phyloP scores from a whole-genome alignment of 2,113 vertebrate species.

The Phaethon lepturus region DNA sequence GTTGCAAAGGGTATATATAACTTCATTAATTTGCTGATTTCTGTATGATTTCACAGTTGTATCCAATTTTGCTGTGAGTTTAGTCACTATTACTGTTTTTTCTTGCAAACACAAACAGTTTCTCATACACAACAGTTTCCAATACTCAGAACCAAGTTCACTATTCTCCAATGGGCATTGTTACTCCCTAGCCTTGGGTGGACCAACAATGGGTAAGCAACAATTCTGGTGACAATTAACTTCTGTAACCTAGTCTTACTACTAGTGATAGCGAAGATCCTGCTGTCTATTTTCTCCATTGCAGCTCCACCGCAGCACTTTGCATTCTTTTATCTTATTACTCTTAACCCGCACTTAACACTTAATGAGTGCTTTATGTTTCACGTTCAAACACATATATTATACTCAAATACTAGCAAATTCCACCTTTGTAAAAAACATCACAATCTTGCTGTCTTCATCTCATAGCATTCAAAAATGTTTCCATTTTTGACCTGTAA shows the following conservation, averaged over 20 bases:
- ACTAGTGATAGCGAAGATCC: background rate
- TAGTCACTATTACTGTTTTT: background rate
- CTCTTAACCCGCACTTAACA: background rate
- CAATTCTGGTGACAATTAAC: background rate
- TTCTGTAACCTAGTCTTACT: background rate
- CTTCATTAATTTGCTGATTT: background rate
- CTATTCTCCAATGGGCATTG: background rate
- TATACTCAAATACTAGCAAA: background rate
- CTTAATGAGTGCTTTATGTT: background rate
- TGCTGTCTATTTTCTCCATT: background rate
- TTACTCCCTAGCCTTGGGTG: background rate
- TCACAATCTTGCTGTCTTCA: background rate
- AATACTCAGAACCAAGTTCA: background rate
- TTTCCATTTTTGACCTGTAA: background rate
- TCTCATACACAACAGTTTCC: background rate
- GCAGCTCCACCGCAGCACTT: background rate
- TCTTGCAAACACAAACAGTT: background rate
- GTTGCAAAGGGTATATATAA: background rate
- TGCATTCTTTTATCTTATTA: background rate
- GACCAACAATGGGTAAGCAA: background rate
- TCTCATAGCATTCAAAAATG: background rate
- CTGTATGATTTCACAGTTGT: background rate
- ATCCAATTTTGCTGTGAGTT: background rate
- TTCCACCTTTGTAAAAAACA: background rate
- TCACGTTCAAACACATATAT: background rate